phyloP scores from a whole-genome alignment of 1,140 invertebrate species.

The Drosophila trapezifrons region DNA sequence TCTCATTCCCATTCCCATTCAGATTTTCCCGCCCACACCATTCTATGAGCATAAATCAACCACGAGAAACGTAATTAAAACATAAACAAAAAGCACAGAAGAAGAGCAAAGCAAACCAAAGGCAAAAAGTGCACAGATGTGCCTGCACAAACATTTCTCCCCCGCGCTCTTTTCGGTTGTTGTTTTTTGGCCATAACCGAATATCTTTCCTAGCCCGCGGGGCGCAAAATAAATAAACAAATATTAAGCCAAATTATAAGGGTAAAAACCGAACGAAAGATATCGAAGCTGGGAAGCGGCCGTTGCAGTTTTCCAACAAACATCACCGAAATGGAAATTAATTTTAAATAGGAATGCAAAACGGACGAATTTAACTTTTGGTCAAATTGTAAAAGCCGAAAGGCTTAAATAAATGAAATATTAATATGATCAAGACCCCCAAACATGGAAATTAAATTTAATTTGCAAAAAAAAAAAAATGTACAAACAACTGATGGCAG shows the following conservation, averaged over 20 bases:
- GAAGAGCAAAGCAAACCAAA: slow-evolving; percentile 58
- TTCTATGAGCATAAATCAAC: slow-evolving; percentile 70
- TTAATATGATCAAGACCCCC: slow-evolving; percentile 34
- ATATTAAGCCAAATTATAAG: slow-evolving; percentile 39
- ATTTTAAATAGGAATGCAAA: neutral
- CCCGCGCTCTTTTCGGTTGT: slow-evolving; percentile 12
- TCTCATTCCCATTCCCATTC: neutral
- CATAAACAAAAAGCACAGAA: slow-evolving; percentile 65
- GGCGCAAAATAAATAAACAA: slow-evolving; percentile 32
- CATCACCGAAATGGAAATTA: slow-evolving; percentile 21
- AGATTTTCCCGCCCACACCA: slow-evolving; percentile 10
- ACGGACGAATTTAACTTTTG: slow-evolving; percentile 25
- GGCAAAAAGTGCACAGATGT: slow-evolving; percentile 70
- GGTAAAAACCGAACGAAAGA: slow-evolving; percentile 8
- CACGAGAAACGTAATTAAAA: slow-evolving; percentile 75
- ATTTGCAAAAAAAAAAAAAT: slow-evolving; percentile 53
- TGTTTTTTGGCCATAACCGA: slow-evolving; percentile 38
- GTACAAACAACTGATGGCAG: slow-evolving; percentile 31
- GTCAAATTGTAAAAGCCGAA: slow-evolving; percentile 17
- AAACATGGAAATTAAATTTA: slow-evolving; percentile 58
- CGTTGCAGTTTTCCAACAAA: slow-evolving; percentile 29
- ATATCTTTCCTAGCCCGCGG: slow-evolving; percentile 47
- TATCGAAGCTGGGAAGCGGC: neutral
- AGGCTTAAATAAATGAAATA: slow-evolving; percentile 35
- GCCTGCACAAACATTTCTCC: slow-evolving; percentile 46